A percentile compares a stretch with the other conserved stretches of the same genome.
Evolutionary conservation across 2,888 invertebrate genomes (phyloP).

Genomic region (Tiliacea citrago): DNA sequence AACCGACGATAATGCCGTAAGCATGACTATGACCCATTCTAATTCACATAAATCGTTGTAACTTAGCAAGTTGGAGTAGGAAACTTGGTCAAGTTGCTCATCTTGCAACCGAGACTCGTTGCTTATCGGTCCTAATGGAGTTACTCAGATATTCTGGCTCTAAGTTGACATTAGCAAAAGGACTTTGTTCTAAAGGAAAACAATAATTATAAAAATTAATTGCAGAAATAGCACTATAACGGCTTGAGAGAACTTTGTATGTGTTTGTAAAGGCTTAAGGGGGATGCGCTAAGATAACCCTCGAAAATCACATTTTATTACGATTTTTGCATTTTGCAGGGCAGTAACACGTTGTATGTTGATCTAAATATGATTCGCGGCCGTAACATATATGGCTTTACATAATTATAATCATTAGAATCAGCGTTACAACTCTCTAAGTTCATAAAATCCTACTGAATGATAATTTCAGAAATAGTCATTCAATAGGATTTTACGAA

Average conservation of each 20-base stretch:
- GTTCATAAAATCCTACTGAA: too few species aligned
- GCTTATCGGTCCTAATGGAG: slow-evolving; percentile 61
- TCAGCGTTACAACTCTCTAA: too few species aligned
- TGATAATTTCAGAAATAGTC: too few species aligned
- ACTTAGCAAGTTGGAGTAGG: slow-evolving; percentile 63
- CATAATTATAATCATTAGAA: too few species aligned
- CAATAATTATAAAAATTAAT: slow-evolving; percentile 15
- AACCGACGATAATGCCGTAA: slow-evolving; percentile 49
- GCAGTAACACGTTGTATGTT: too few species aligned
- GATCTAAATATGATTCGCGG: too few species aligned
- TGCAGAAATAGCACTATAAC: neutral
- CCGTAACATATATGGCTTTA: too few species aligned
- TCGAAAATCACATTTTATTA: too few species aligned
- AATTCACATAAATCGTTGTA: slow-evolving; percentile 61
- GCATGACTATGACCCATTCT: slow-evolving; percentile 56
- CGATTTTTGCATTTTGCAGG: too few species aligned
- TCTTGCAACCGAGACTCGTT: slow-evolving; percentile 62
- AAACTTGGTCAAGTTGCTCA: slow-evolving; percentile 68
- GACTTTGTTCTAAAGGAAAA: slow-evolving; percentile 32
- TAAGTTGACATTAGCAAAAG: slow-evolving; percentile 40
- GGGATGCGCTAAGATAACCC: too few species aligned
- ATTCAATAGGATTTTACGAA: too few species aligned
- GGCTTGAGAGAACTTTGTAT: neutral
- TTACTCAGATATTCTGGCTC: slow-evolving; percentile 53
- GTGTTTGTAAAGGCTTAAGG: neutral